Evolutionary conservation across 2,113 vertebrate genomes (phyloP).

Genomic region (Craseonycteris thonglongyai): DNA sequence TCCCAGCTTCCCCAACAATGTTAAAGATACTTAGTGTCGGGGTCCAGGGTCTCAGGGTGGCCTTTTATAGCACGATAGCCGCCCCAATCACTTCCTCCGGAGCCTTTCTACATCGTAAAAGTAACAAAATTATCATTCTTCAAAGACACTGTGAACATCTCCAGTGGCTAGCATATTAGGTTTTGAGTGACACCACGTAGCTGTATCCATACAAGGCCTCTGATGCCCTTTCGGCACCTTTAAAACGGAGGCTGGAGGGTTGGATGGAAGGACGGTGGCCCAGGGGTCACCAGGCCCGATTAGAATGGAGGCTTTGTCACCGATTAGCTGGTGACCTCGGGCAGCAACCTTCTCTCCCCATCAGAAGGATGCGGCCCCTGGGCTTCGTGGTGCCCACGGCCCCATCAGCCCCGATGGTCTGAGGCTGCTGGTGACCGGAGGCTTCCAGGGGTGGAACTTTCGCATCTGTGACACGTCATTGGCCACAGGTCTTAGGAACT

Average conservation of each 20-base stretch:
- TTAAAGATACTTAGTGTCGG: neutral
- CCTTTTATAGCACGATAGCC: neutral
- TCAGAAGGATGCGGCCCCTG: too few species aligned
- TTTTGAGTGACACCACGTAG: neutral
- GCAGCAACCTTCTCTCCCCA: neutral
- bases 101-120: neutral
- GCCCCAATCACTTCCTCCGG: neutral
- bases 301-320: neutral
- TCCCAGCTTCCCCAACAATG: neutral
- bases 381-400: neutral
- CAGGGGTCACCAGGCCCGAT: neutral
- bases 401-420: neutral
- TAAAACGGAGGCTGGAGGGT: neutral
- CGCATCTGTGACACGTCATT: neutral
- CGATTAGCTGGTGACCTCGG: accelerated
- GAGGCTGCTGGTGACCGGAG: accelerated
- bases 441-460: neutral
- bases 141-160: conserved; percentile 23
- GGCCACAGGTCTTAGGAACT: neutral
- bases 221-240: conserved; percentile 32
- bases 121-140: conserved; percentile 6
- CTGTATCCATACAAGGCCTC: neutral
- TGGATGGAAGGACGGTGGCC: neutral
- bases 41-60: neutral
- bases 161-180: neutral